These are phyloP conservation scores for Ophion costatus DNA, from an alignment of 2,888 invertebrate species.

Conservation along the genomic window DNA sequence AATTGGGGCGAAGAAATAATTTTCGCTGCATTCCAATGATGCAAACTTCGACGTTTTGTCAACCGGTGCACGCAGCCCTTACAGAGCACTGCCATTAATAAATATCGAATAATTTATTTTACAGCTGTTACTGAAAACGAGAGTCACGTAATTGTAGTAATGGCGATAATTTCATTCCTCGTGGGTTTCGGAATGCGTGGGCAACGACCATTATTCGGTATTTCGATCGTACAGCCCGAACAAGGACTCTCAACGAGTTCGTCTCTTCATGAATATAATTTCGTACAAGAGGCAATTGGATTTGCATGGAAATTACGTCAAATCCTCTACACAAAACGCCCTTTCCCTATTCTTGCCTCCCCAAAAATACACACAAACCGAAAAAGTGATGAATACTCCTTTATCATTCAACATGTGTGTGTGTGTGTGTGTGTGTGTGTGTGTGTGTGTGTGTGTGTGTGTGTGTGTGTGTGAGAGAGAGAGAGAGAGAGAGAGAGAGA, in stretches of 20 bases:
- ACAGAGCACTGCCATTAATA: neutral
- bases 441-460: too few relatives aligned
- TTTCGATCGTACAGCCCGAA: constrained; percentile 17
- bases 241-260: constrained; percentile 30
- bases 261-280: constrained; percentile 64
- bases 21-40: too few relatives aligned
- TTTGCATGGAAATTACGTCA: constrained; percentile 69
- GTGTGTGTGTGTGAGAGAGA: too few relatives aligned
- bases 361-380: constrained; percentile 11
- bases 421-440: too few relatives aligned
- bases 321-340: constrained; percentile 39
- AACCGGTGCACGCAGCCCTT: too few relatives aligned
- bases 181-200: constrained; percentile 3
- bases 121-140: constrained; percentile 15
- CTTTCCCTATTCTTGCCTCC: constrained; percentile 27
- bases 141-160: constrained; percentile 28
- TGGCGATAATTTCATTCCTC: constrained; percentile 37
- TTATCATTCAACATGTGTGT: constrained; percentile 14
- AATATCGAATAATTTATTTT: constrained; percentile 8
- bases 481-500: too few relatives aligned
- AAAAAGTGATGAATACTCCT: constrained; percentile 49
- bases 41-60: too few relatives aligned
- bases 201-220: constrained; percentile 14
- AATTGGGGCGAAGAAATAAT: too few relatives aligned
- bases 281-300: constrained; percentile 63